Evolutionary conservation across 64 coral and sea anemone genomes (phyloP).

Genomic region (Montipora capricornis): DNA sequence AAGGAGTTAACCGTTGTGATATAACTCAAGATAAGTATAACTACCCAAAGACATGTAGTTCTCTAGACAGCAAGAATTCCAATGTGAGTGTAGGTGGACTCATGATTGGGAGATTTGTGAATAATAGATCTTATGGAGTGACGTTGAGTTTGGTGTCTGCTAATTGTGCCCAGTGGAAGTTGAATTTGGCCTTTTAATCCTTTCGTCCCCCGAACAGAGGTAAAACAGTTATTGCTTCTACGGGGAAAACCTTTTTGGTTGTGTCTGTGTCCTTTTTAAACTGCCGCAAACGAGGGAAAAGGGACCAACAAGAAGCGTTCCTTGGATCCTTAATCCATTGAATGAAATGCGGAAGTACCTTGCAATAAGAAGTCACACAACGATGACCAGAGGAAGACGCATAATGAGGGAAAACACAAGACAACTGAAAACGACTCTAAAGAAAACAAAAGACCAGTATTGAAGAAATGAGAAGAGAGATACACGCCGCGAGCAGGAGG

Average conservation of each 20-base stretch:
- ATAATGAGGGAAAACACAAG: slow-evolving; percentile 66
- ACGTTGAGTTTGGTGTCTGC: too few relatives aligned
- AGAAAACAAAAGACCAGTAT: slow-evolving; percentile 75
- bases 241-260: background rate
- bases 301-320: slow-evolving; percentile 75
- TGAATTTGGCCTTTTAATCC: too few relatives aligned
- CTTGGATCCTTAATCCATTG: slow-evolving; percentile 88
- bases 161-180: too few relatives aligned
- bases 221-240: too few relatives aligned
- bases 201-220: too few relatives aligned
- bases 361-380: slow-evolving; percentile 48
- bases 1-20: too few relatives aligned
- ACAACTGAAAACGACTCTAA: slow-evolving; percentile 13
- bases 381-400: slow-evolving; percentile 54
- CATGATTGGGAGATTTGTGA: too few relatives aligned
- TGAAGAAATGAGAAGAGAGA: slow-evolving; percentile 87
- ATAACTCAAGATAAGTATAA: too few relatives aligned
- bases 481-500: slow-evolving; percentile 81
- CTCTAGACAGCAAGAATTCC: too few relatives aligned
- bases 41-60: too few relatives aligned
- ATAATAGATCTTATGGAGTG: too few relatives aligned
- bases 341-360: slow-evolving; percentile 85
- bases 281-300: slow-evolving; percentile 65
- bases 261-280: background rate
- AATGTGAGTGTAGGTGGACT: too few relatives aligned